Conservation (phyloP, 1,140 invertebrate species). For the Harlomillsia oculata region DNA sequence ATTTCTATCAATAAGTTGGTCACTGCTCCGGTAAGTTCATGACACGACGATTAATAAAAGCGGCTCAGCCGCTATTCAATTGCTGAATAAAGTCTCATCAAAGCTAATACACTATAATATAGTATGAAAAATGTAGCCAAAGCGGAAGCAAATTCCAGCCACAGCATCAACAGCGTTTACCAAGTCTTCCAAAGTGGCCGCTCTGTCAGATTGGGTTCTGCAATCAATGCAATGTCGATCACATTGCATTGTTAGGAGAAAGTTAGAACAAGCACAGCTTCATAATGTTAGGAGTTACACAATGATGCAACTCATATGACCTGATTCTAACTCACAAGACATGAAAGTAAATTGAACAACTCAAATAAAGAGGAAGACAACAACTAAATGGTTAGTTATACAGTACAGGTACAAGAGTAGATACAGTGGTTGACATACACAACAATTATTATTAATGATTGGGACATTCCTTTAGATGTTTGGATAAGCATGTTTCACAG, state of each 20-base stretch:
- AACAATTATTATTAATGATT: too few relatives aligned
- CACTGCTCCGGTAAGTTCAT: not conserved
- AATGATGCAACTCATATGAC: too few relatives aligned
- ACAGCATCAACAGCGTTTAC: not conserved
- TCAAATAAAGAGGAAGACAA: too few relatives aligned
- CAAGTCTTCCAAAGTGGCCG: slow-evolving; percentile 41
- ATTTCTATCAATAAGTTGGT: slow-evolving; percentile 10
- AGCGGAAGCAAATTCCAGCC: not conserved
- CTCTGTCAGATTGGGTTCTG: slow-evolving; percentile 83
- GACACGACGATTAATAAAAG: not conserved
- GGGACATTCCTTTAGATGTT: too few relatives aligned
- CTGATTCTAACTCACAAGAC: too few relatives aligned
- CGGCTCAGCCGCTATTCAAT: not conserved
- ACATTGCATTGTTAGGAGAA: slow-evolving; percentile 79
- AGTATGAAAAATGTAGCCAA: not conserved
- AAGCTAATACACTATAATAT: too few relatives aligned
- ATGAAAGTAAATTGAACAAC: too few relatives aligned
- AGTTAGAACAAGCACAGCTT: slow-evolving; percentile 12
- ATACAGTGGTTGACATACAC: too few relatives aligned
- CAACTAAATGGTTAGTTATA: too few relatives aligned
- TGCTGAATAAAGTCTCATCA: not conserved
- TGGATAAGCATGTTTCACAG: too few relatives aligned
- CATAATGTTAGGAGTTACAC: too few relatives aligned
- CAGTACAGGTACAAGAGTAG: too few relatives aligned
- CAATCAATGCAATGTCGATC: slow-evolving; percentile 78